Evolutionary conservation across 2,888 invertebrate genomes (phyloP), one percentile per base, ranked within the genome.

Genomic region (Zygothrica quintamaculata): DNA sequence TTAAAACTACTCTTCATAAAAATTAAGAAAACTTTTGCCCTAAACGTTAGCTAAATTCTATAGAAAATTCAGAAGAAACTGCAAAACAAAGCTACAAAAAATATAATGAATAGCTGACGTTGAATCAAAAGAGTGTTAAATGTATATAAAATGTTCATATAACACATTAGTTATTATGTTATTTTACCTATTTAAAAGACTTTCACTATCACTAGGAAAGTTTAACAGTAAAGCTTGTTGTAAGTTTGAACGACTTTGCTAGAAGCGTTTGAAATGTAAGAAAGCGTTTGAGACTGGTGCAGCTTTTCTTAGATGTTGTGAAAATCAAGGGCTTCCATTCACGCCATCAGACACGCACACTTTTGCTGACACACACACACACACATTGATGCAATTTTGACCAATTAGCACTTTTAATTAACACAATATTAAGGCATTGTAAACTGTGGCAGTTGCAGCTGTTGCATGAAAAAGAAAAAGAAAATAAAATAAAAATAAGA

Each of bases 391-490:
- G 13, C 2, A n/a, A 12, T 22, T 18, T 40, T 40, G 46, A 65
- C 61, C 79, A 81, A 79, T 79, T 79, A 84, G 73, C 60, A 56
- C 40, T 61, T 73, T 84, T 80, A 80, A 84, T 80, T 80, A 80
- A 65, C 82, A 70, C 66, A 70, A 70, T 61, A 75, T 75, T 84
- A 73, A 73, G 61, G 61, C 33, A 50, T 60, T 46, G 37, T 44
- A 62, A 48, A 61, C 55, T 59, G 71, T 68, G 59, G 48, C 59
- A 61, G 75, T 26, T 43, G 55, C 16, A 39, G 18, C 18, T 22
- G 18, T 5, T n/a, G n/a, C n/a, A n/a, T n/a, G n/a, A n/a, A n/a
- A n/a, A n/a, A n/a, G n/a, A n/a, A n/a, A n/a, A n/a, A n/a, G n/a
- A n/a, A n/a, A n/a, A n/a, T n/a, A n/a, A n/a, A 22, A 22, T 5